Conservation (phyloP, 2,113 vertebrate genomes). For the Carollia perspicillata region DNA sequence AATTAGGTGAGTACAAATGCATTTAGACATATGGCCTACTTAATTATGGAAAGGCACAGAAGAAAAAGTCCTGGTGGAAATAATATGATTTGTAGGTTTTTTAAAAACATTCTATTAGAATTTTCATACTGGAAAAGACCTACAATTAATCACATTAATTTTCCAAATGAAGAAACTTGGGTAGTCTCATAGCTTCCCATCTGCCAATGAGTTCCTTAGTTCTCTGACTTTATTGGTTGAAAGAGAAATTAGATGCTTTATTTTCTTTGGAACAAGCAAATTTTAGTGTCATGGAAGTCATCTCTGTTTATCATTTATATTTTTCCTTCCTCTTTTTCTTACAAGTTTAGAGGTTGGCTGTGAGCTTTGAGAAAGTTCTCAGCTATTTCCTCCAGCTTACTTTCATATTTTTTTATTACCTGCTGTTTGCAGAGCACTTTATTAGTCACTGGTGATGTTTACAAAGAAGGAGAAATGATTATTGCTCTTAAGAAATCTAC, state of each 20-base stretch:
- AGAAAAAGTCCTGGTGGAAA: neutral
- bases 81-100: neutral
- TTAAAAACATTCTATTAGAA: neutral
- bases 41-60: neutral
- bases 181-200: neutral
- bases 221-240: conserved; percentile 26
- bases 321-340: neutral
- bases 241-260: neutral
- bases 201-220: neutral
- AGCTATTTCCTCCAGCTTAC: neutral
- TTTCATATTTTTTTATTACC: neutral
- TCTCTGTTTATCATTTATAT: neutral
- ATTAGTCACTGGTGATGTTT: neutral
- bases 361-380: neutral
- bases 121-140: conserved; percentile 9
- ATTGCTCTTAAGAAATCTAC: neutral
- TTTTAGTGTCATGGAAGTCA: neutral
- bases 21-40: neutral
- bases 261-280: neutral
- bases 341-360: neutral
- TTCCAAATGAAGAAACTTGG: conserved; percentile 1
- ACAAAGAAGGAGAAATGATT: neutral
- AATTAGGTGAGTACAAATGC: neutral
- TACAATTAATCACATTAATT: neutral
- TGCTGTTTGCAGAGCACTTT: neutral